Base-by-base conservation (phyloP, 2,113 vertebrate genomes). In the Tiliqua scincoides region DNA sequence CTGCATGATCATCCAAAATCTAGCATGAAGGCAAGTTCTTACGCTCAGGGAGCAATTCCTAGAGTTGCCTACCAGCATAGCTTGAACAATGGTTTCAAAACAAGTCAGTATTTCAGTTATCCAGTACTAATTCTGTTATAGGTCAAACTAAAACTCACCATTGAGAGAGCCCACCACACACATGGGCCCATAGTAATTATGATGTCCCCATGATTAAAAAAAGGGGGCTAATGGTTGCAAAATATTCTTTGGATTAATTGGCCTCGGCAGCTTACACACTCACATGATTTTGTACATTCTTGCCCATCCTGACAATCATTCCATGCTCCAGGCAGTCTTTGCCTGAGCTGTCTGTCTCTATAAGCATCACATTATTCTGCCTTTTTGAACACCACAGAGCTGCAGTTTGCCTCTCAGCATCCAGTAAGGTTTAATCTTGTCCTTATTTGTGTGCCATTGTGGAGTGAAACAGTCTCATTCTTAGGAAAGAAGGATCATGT, bases 281-380 rank as follows among this genome's bases (percentile, higher is more conserved):
- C 94, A 92, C 92, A 94, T 95, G 93, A 92, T 94, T 93, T 93
- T 93, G 89, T 92, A 92, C 91, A 92, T 93, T 95, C 94, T 94
- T 95, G 93, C 91, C 94, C 91, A 89, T 94, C 89, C 94, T 95
- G 93, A 95, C 93, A 92, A 92, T 93, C 94, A 94, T 89, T 93
- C 89, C 88, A 90, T 80, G 92, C 95, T 94, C 87, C 84, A 80
- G 90, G 92, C 94, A 91, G 79, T 88, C 87, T 86, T 88, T 94
- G 94, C 94, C 90, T 93, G 92, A 92, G 89, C 89, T 94, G 95
- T 95, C 94, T 86, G 89, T 91, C 92, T 93, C 88, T 61, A 92
- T 95, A 94, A 96, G 86, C 91, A 87, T 96, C 95, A 94, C 86
- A 93, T 95, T 95, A 95, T 94, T 94, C 91, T 93, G 93, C 93